Evolutionary conservation across 2,797 vertebrate genomes (phyloP).

Genomic region (Hipposideros larvatus): DNA sequence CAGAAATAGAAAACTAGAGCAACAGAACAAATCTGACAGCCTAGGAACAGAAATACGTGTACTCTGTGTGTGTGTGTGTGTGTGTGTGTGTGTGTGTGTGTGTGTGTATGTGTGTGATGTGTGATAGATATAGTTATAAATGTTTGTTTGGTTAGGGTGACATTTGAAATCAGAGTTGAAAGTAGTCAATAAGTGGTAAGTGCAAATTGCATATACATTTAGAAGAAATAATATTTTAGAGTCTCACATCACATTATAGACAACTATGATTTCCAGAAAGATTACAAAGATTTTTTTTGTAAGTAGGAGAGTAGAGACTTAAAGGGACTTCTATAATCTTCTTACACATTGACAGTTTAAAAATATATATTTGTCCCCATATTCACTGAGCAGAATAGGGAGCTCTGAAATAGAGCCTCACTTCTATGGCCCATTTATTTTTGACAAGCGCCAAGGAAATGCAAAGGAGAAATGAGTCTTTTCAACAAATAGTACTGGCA

Average conservation of each 20-base stretch:
- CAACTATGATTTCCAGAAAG: neutral
- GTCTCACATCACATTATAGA: neutral
- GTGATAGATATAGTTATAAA: neutral
- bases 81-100: neutral
- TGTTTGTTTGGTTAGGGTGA: neutral
- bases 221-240: slow-evolving; percentile 36
- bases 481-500: neutral
- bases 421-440: neutral
- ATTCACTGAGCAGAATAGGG: neutral
- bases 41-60: neutral
- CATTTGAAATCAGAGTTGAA: slow-evolving; percentile 18
- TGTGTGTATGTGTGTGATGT: too few relatives aligned
- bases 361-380: neutral
- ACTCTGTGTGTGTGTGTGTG: neutral
- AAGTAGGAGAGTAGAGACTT: neutral
- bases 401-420: neutral
- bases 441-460: neutral
- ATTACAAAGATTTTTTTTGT: neutral
- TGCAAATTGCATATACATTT: neutral
- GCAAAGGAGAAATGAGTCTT: slow-evolving; percentile 13
- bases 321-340: neutral
- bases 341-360: neutral
- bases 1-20: neutral
- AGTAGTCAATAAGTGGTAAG: neutral
- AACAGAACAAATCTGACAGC: neutral